A percentile compares a stretch with the other conserved stretches of the same genome.
Conservation (phyloP, 2,888 invertebrate genomes). For the Norana najaformis region DNA sequence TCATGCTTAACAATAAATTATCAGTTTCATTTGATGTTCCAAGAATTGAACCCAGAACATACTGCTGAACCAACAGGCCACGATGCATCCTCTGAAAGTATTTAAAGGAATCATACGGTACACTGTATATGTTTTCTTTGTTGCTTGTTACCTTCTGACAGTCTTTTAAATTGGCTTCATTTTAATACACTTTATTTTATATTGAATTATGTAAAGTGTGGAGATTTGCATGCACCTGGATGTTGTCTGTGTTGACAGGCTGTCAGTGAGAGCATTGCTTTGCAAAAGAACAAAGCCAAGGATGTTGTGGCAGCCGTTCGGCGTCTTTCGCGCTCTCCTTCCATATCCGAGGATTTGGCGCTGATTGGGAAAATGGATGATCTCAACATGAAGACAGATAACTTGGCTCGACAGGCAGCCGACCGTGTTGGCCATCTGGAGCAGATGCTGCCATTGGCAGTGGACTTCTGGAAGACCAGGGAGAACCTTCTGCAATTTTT, state of each 20-base stretch:
- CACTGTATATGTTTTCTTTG: not conserved
- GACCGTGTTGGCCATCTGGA: conserved; percentile 88
- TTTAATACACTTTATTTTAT: not conserved
- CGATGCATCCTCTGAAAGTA: not conserved
- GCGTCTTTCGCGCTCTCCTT: conserved; percentile 75
- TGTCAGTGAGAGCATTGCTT: conserved; percentile 90
- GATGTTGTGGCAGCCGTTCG: conserved; percentile 90
- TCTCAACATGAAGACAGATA: conserved; percentile 66
- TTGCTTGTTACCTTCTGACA: not conserved
- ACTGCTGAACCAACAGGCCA: too few relatives aligned
- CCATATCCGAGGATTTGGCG: conserved; percentile 75
- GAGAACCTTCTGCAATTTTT: conserved; percentile 26
- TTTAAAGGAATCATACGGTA: not conserved
- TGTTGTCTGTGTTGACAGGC: conserved; percentile 63
- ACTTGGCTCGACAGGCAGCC: conserved; percentile 72
- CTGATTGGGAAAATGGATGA: conserved; percentile 90
- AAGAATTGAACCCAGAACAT: too few relatives aligned
- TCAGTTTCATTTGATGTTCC: too few relatives aligned
- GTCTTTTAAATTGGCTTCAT: too few relatives aligned
- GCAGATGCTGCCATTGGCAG: conserved; percentile 90
- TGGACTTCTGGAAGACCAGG: conserved; percentile 77
- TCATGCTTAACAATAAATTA: too few relatives aligned
- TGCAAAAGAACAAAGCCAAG: conserved; percentile 86
- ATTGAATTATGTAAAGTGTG: not conserved
- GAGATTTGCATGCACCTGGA: not conserved